phyloP scores from a whole-genome alignment of 2,888 invertebrate genomes.

The Chironomus tentans region DNA sequence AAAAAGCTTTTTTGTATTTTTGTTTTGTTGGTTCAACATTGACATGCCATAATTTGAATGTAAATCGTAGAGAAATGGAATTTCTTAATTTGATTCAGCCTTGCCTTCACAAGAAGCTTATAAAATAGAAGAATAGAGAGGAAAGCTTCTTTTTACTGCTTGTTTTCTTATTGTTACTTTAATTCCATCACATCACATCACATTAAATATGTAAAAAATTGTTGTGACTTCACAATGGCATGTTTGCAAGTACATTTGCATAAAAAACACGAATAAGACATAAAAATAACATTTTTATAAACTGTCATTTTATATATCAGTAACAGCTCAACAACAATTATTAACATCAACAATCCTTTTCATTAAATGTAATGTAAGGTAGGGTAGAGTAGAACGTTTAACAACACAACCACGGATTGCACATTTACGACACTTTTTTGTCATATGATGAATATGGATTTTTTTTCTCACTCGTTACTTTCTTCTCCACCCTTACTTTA shows the following conservation, averaged over 20 bases:
- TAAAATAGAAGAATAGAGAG: background rate
- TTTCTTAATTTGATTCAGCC: background rate
- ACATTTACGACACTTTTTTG: background rate
- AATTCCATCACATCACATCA: background rate
- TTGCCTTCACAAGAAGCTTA: background rate
- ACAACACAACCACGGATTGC: background rate
- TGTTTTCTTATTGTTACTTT: background rate
- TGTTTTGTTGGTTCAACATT: conserved; percentile 44
- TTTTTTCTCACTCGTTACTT: background rate
- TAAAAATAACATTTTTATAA: background rate
- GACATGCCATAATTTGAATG: conserved; percentile 53
- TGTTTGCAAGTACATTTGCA: background rate
- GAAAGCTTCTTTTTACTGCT: background rate
- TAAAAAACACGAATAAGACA: background rate
- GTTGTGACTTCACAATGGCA: background rate
- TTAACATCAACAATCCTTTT: background rate
- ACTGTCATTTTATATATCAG: no score
- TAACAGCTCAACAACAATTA: no score
- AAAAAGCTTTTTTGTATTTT: background rate
- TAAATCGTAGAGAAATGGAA: background rate
- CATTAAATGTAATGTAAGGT: background rate
- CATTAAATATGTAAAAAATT: background rate
- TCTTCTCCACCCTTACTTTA: no score
- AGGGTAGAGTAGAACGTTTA: background rate
- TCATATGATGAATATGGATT: background rate